Percentiles rank a stretch among this genome's conserved stretches.
phyloP scores from a whole-genome alignment of 2,113 vertebrate genomes.

The Leptobrachium leishanense region DNA sequence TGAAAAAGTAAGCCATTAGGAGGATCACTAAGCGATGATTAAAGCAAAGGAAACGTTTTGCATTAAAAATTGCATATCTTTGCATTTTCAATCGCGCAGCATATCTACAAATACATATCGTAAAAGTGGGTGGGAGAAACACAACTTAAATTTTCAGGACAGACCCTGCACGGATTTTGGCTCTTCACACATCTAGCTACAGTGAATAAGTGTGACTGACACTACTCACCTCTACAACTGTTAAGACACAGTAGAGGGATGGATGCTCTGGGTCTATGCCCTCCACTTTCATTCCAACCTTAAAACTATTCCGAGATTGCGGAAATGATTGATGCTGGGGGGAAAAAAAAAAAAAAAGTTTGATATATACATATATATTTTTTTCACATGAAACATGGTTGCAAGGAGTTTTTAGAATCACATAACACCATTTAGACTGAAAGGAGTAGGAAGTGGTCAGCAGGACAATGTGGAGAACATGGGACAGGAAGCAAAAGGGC shows the following conservation, averaged over 20 bases:
- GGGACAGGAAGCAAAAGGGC: not conserved
- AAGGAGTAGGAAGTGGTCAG: not conserved
- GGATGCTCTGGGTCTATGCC: slow-evolving; percentile 92
- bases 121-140: too few relatives aligned
- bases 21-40: too few relatives aligned
- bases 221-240: slow-evolving; percentile 82
- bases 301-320: slow-evolving; percentile 94
- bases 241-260: slow-evolving; percentile 91
- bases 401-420: not conserved
- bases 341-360: not conserved
- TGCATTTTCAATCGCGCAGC: too few relatives aligned
- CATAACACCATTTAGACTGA: not conserved
- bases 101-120: too few relatives aligned
- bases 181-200: too few relatives aligned
- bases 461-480: not conserved
- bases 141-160: too few relatives aligned
- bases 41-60: too few relatives aligned
- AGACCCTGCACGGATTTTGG: too few relatives aligned
- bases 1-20: not conserved
- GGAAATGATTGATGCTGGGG: slow-evolving; percentile 90
- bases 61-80: too few relatives aligned
- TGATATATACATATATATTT: too few relatives aligned
- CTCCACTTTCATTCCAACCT: slow-evolving; percentile 94
- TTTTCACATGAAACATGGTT: too few relatives aligned
- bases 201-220: not conserved